Base-by-base conservation (phyloP, 92 coral and sea anemone species). In the Plumapathes pennacea region DNA sequence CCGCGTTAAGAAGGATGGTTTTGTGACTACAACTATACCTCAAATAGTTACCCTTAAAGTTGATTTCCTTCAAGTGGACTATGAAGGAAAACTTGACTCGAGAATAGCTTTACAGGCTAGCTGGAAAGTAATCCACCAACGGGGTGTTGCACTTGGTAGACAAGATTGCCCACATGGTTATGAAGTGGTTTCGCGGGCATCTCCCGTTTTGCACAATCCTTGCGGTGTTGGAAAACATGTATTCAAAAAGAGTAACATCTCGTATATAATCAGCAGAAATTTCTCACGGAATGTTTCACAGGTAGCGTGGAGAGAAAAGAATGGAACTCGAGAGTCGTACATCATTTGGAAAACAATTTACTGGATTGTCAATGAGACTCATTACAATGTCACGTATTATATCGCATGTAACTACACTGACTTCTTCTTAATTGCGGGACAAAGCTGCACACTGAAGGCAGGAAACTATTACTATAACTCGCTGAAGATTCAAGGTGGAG, bases 151-250 rank as follows among this genome's bases (percentile, higher is more conserved):
- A 27, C 72, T 92, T 12, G 77, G 69, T 20, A 66, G 89, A 19
- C 52, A 21, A 17, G 85, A 74, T 40, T 92, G 98, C 60, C 98
- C 98, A 25, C 84, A 89, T 69, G 96, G 96, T 20, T 83, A 83
- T 65, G 79, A 87, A 67, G 62, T 67, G 19, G 70, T 88, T 21
- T 80, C 66, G 19, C 10, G 57, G 0, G 91, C 89, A 8, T 92
- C 98, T 1, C 76, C 89, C 8, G 77, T 68, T 11, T 64, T 72
- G 27, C 84, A 84, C 38, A 84, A 92, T 67, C 98, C 98, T 47
- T 92, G 98, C 49, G 98, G 85, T 29, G 85, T 77, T 11, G 98
- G 98, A 12, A 51, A 38, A 40, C 83, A 87, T 46, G 60, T 87
- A 11, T 89, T 74, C 72, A 46, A 67, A 26, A 87, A 83, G 67